These are phyloP conservation scores for Stichodactyla helianthus DNA, from an alignment of 64 coral and sea anemone genomes.

Conservation along the genomic window DNA sequence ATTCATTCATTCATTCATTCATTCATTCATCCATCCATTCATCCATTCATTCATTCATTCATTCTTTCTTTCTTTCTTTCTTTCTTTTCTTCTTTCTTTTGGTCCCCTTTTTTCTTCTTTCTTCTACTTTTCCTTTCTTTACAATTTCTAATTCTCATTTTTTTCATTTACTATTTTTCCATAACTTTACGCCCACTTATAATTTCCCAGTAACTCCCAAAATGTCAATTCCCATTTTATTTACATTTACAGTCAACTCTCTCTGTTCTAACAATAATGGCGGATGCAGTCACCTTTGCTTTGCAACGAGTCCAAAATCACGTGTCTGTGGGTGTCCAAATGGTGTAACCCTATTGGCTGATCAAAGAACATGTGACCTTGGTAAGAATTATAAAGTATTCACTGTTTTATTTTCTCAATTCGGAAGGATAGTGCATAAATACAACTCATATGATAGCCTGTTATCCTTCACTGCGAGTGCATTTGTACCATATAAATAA, in stretches of 20 bases:
- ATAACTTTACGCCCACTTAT: neutral
- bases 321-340: constrained; percentile 47
- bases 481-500: too few species aligned
- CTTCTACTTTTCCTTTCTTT: neutral
- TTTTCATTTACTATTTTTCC: neutral
- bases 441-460: too few species aligned
- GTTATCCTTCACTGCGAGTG: too few species aligned
- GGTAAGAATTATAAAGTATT: neutral
- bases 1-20: neutral
- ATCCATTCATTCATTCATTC: constrained; percentile 1
- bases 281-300: constrained; percentile 54
- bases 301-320: constrained; percentile 9
- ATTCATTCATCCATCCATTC: too few species aligned
- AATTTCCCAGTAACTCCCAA: neutral
- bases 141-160: neutral
- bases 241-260: neutral
- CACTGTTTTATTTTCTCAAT: too few species aligned
- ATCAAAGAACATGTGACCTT: constrained; percentile 22
- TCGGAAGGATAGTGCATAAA: too few species aligned
- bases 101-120: neutral
- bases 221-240: neutral
- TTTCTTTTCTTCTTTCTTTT: neutral
- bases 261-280: constrained; percentile 26
- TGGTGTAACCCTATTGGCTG: constrained; percentile 24
- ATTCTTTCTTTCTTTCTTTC: too few species aligned